Base-by-base conservation (phyloP, 2,888 invertebrate genomes). In the Entomobrya multifasciata region DNA sequence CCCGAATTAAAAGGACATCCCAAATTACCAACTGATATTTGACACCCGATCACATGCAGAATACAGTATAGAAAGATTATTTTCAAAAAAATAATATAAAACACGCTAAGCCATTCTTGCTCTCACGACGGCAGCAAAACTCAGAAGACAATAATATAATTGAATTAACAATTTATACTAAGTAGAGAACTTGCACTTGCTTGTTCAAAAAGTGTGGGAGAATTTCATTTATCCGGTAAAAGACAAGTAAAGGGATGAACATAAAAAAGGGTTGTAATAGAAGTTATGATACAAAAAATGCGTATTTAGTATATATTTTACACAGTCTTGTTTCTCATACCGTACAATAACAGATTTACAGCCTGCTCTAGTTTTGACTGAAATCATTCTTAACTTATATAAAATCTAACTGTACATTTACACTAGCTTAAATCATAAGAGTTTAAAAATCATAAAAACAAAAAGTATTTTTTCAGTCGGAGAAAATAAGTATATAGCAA, bases 11-110 rank as follows among this genome's bases (percentile, higher is more conserved):
- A 84, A 89, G 88, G 76, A 60, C 85, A 86, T 74, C 92, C 93
- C 93, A 93, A 97, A 97, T 98, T 98, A 98, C 97, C 97, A 97
- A 97, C 97, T 98, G 98, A 98, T 98, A 98, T 98, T 98, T 96
- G 95, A 94, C 94, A 94, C 92, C 91, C 92, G 92, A 93, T 92
- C 92, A 90, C 91, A 91, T 85, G 88, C 88, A 87, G n/a, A n/a
- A n/a, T n/a, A 47, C 55, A 85, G 76, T 72, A 74, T 65, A 62
- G 17, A 86, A 60, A 60, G 47, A 76, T 41, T n/a, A n/a, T n/a
- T n/a, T n/a, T n/a, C n/a, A n/a, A n/a, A 83, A 13, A 88, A 11
- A 77, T 30, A n/a, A n/a, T n/a, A n/a, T n/a, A n/a, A n/a, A 70
- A n/a, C 49, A 55, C 77, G 60, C 60, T 60, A 84, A 84, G 84